These are phyloP conservation scores for Nephrotoma flavescens DNA, from an alignment of 2,888 invertebrate genomes.

Conservation along the genomic window DNA sequence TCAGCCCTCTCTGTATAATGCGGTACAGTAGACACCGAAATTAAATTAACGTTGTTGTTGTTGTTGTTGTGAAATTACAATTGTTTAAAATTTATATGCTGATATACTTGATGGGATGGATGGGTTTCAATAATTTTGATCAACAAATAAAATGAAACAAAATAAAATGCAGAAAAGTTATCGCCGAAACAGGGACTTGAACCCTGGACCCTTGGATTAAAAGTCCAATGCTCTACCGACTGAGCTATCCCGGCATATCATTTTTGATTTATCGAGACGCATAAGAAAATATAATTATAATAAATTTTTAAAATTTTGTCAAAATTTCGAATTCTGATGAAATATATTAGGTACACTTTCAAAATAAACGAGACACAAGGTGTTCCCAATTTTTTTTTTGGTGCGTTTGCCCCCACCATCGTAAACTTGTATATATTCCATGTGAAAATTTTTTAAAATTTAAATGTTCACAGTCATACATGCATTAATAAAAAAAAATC, in stretches of 20 bases:
- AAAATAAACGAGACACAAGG: not conserved
- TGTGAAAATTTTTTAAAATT: not conserved
- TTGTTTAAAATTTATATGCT: too few relatives aligned
- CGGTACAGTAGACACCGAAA: too few relatives aligned
- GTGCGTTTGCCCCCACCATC: not conserved
- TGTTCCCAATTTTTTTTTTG: too few relatives aligned
- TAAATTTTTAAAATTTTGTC: too few relatives aligned
- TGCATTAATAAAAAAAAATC: not conserved
- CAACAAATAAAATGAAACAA: not conserved
- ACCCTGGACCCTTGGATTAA: conserved; percentile 1
- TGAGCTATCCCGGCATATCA: not conserved
- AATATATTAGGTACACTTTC: not conserved
- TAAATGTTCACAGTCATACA: not conserved
- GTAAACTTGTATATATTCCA: not conserved
- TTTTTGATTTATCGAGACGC: not conserved
- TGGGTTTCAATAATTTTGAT: too few relatives aligned
- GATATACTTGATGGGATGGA: too few relatives aligned
- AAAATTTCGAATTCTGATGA: too few relatives aligned
- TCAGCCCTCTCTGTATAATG: too few relatives aligned
- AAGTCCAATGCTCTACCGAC: not conserved
- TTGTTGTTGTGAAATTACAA: too few relatives aligned
- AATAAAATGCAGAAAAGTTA: not conserved
- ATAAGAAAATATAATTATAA: too few relatives aligned
- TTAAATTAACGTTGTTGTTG: too few relatives aligned
- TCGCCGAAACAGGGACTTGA: not conserved